phyloP scores from a whole-genome alignment of 2,888 invertebrate species.

The Fragum sueziense region DNA sequence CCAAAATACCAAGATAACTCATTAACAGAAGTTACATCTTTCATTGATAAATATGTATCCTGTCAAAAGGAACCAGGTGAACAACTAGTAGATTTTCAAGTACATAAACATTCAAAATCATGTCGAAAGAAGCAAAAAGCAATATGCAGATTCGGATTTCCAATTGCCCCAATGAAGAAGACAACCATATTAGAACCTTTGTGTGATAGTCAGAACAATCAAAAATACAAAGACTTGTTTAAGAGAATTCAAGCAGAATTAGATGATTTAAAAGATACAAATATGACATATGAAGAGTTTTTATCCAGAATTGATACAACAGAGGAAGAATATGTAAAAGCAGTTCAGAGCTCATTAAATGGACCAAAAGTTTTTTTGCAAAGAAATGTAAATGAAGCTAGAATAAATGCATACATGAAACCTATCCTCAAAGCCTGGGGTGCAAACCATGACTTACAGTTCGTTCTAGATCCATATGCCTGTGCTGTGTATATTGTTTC shows the following conservation, averaged over 20 bases:
- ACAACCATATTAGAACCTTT: conserved; percentile 47
- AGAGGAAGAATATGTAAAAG: background rate
- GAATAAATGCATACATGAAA: conserved; percentile 46
- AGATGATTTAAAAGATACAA: background rate
- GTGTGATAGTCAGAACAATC: no score
- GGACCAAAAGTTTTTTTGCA: conserved; percentile 39
- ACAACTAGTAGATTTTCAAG: conserved; percentile 23
- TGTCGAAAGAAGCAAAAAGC: conserved; percentile 28
- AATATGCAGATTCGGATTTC: conserved; percentile 54
- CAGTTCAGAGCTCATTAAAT: conserved; percentile 28
- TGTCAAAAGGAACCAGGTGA: conserved; percentile 23
- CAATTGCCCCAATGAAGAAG: conserved; percentile 44
- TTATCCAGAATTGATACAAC: background rate
- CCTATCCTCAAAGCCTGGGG: conserved; percentile 30
- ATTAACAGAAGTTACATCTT: conserved; percentile 32
- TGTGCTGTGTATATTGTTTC: conserved; percentile 62
- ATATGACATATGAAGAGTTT: conserved; percentile 1
- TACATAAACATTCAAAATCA: conserved; percentile 18
- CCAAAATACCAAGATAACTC: conserved; percentile 32
- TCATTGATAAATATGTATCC: conserved; percentile 51
- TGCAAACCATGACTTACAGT: conserved; percentile 58
- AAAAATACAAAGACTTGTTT: background rate
- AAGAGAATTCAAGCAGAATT: background rate
- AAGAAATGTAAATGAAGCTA: conserved; percentile 25
- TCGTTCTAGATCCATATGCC: conserved; percentile 54